Evolutionary conservation across 2,797 vertebrate genomes (phyloP).

Genomic region (Emys orbicularis): DNA sequence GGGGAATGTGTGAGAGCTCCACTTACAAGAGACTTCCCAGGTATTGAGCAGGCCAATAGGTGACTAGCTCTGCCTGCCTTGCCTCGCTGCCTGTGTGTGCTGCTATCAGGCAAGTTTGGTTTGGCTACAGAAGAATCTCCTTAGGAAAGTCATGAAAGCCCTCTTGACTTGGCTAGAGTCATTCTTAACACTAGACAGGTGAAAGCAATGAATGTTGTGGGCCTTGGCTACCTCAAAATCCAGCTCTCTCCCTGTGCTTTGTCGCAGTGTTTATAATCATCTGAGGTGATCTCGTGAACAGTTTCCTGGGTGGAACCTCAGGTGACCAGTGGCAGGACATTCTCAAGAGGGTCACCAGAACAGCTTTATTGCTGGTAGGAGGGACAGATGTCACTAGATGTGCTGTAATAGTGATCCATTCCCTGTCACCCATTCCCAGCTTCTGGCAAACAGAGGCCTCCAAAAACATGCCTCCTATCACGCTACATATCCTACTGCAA

Average conservation of each 20-base stretch:
- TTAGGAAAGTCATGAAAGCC: background rate
- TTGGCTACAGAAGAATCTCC: background rate
- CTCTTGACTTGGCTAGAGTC: background rate
- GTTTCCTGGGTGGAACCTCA: background rate
- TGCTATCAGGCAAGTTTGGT: background rate
- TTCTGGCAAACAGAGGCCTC: too few species aligned
- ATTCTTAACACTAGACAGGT: background rate
- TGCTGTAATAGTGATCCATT: background rate
- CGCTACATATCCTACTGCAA: background rate
- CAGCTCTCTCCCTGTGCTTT: background rate
- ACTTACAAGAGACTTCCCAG: background rate
- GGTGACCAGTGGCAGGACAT: background rate
- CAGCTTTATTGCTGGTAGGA: background rate
- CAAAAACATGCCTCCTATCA: background rate
- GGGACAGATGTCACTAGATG: background rate
- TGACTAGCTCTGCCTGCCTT: background rate
- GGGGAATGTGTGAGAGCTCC: rapidly evolving
- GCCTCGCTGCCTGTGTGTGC: background rate
- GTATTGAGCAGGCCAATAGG: too few species aligned
- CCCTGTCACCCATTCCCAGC: too few species aligned
- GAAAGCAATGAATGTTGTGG: background rate
- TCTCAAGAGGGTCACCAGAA: background rate
- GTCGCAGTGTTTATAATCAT: background rate
- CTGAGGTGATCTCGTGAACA: background rate
- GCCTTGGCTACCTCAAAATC: background rate